Evolutionary conservation across 2,797 vertebrate species (phyloP), one percentile per base, ranked within the genome.

Genomic region (Percopsis omiscomaycus): DNA sequence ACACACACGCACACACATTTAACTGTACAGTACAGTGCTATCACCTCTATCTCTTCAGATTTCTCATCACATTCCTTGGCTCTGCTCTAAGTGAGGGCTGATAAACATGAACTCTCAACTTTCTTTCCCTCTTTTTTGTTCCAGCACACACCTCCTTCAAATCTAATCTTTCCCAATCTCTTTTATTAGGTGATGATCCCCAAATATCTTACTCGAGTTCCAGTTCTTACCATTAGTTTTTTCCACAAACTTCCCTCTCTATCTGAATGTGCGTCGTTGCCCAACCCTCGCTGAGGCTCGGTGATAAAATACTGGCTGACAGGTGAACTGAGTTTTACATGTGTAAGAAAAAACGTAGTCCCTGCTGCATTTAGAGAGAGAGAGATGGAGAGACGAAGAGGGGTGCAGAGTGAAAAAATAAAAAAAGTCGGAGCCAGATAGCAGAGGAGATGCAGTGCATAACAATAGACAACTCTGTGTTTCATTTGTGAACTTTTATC

Each of bases 11-110:
- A 58, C 69, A 51, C n/a, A 68, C 63, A 3, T 37, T 45, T 10
- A 22, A 10, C 2, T 59, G 32, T 71, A 69, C 71, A 62, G 71
- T 74, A 59, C 70, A 80, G 84, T 84, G 81, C 84, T 83, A 81
- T 86, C 83, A 78, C 65, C 75, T 75, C 86, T 90, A 91, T 92
- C 89, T 88, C 73, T 54, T 75, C 77, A 80, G 85, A 91, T 91
- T 89, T 86, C 77, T 90, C 47, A 1, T 71, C 59, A 67, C 86
- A 90, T 91, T 91, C 86, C 82, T 88, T 57, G 65, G 81, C 86
- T 73, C 71, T 65, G 64, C 64, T 59, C 79, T 79, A 62, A 6
- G 66, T 64, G 30, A 59, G 74, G 15, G 37, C 32, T 29, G 3
- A 42, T 57, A 83, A 85, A 66, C 78, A 77, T 57, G 27, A 78